A percentile compares a stretch with the other conserved stretches of the same genome.
Conservation (phyloP, 2,797 vertebrate genomes). For the Melanotaenia boesemani region DNA sequence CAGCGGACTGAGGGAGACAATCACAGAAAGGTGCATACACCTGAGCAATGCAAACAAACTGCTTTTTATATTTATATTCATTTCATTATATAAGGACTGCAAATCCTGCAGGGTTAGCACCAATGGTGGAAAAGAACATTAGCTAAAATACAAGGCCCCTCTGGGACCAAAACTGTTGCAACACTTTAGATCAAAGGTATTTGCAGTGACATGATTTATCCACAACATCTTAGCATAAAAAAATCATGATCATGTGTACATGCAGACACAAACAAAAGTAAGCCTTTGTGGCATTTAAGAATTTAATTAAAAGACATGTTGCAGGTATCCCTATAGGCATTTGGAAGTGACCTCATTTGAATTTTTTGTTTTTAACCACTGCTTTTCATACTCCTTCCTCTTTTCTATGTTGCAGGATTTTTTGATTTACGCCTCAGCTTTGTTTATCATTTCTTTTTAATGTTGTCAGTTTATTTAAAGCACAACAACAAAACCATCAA, state of each 20-base stretch:
- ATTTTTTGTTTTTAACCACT: constrained; percentile 38
- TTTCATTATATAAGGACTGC: background rate
- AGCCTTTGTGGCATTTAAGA: constrained; percentile 58
- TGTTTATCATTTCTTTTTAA: constrained; percentile 51
- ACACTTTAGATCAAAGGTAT: constrained; percentile 28
- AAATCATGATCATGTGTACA: background rate
- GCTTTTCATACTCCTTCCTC: constrained; percentile 12
- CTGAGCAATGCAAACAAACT: background rate
- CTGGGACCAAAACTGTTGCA: constrained; percentile 15
- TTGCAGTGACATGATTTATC: constrained; percentile 33
- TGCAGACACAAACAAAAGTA: constrained; percentile 29
- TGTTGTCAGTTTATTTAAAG: constrained; percentile 64
- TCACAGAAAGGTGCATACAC: constrained; percentile 89
- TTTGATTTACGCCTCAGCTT: constrained; percentile 34
- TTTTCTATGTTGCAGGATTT: constrained; percentile 15
- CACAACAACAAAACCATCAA: constrained; percentile 47
- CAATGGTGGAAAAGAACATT: background rate
- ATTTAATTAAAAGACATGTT: constrained; percentile 45
- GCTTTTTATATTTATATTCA: background rate
- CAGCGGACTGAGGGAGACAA: constrained; percentile 97
- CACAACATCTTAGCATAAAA: constrained; percentile 22
- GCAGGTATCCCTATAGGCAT: constrained; percentile 11
- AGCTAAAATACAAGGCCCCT: constrained; percentile 9
- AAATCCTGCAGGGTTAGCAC: constrained; percentile 3
- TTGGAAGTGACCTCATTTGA: constrained; percentile 52